phyloP scores from a whole-genome alignment of 2,113 vertebrate species.

The Sitta europaea region DNA sequence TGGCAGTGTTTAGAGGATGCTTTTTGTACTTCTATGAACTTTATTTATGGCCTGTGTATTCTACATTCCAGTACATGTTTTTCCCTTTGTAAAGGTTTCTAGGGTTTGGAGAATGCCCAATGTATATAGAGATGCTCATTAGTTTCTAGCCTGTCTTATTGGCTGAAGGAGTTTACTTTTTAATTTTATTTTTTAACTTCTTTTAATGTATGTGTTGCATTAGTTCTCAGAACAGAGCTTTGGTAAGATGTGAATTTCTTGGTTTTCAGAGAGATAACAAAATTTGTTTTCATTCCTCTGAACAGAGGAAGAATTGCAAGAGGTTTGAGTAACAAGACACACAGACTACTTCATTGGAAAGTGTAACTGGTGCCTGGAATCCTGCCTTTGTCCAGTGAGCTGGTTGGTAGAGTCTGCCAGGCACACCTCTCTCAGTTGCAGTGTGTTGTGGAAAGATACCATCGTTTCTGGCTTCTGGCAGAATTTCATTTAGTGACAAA shows the following conservation, averaged over 20 bases:
- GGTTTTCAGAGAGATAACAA: background rate
- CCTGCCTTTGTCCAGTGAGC: background rate
- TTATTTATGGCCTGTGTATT: background rate
- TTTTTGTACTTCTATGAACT: background rate
- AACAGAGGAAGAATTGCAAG: background rate
- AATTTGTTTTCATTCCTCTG: background rate
- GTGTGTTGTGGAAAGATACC: background rate
- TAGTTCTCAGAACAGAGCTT: background rate
- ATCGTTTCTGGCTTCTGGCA: background rate
- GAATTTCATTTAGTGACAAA: background rate
- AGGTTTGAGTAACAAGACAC: background rate
- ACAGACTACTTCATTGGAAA: background rate
- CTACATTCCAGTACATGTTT: background rate
- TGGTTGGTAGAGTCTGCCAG: background rate
- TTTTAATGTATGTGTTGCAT: background rate
- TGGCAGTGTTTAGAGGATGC: background rate
- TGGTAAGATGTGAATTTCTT: background rate
- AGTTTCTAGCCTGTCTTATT: background rate
- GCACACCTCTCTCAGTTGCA: background rate
- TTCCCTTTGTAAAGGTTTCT: background rate
- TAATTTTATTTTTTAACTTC: background rate
- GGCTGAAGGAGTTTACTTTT: background rate
- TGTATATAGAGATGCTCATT: background rate
- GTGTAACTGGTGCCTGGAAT: background rate
- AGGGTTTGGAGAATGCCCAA: background rate